Evolutionary conservation across 1,140 invertebrate species (phyloP).

Genomic region (Drosophila grimshawi): DNA sequence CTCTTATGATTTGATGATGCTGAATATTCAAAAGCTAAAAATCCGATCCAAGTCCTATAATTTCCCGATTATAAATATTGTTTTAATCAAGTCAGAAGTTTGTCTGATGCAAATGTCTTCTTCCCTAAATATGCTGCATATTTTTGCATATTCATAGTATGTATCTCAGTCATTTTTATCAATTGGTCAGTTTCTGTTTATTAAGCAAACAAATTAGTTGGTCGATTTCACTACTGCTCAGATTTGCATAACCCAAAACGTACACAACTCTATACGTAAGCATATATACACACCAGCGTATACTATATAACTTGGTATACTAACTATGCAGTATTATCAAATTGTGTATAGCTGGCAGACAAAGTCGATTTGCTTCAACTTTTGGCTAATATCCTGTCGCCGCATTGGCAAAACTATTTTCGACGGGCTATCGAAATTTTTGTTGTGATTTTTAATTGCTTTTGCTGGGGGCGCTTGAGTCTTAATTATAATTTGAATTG

Average conservation of each 20-base stretch:
- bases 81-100: neutral
- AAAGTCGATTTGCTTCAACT: constrained; percentile 71
- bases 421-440: constrained; percentile 52
- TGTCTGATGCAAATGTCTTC: neutral
- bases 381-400: constrained; percentile 77
- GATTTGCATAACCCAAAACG: constrained; percentile 8
- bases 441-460: constrained; percentile 77
- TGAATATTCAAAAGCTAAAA: too few relatives aligned
- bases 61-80: neutral
- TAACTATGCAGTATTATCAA: constrained; percentile 12
- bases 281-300: constrained; percentile 1
- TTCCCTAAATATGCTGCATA: neutral
- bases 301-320: neutral
- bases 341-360: constrained; percentile 33
- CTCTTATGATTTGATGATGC: neutral
- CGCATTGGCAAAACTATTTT: constrained; percentile 72
- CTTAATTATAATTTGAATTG: constrained; percentile 79
- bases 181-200: constrained; percentile 29
- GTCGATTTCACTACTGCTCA: constrained; percentile 31
- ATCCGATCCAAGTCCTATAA: too few relatives aligned
- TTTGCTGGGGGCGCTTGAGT: constrained; percentile 54
- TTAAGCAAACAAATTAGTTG: constrained; percentile 68
- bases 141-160: neutral
- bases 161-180: constrained; percentile 5
- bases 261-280: neutral